phyloP scores from a whole-genome alignment of 2,888 invertebrate species.

The Gandaritis pyraliata region DNA sequence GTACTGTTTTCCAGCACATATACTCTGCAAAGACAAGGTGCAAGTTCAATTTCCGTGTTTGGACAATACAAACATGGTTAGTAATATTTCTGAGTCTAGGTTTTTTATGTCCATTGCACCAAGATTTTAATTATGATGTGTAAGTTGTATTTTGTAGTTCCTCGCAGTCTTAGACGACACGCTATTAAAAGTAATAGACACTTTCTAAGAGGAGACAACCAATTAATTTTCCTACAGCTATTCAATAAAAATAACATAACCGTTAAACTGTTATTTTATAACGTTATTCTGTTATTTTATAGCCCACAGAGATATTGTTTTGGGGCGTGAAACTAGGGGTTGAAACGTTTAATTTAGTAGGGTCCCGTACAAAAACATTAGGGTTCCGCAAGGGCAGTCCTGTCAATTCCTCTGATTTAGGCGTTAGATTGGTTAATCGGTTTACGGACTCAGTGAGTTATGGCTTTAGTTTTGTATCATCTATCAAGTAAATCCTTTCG shows the following conservation, averaged over 20 bases:
- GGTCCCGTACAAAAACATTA: constrained; percentile 57
- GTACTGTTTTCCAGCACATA: too few species aligned
- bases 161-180: not conserved
- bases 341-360: constrained; percentile 48
- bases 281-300: constrained; percentile 45
- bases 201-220: constrained; percentile 15
- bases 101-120: too few species aligned
- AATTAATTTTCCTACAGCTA: constrained; percentile 34
- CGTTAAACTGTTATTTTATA: constrained; percentile 53
- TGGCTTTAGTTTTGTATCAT: constrained; percentile 34
- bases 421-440: constrained; percentile 39
- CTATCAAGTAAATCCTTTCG: constrained; percentile 45
- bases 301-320: constrained; percentile 57
- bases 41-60: too few species aligned
- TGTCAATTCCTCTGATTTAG: constrained; percentile 53
- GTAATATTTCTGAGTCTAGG: too few species aligned
- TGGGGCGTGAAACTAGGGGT: constrained; percentile 51
- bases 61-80: too few species aligned
- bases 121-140: too few species aligned
- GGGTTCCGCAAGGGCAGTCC: constrained; percentile 43
- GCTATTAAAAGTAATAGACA: constrained; percentile 18
- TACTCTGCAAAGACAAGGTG: too few species aligned
- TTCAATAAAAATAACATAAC: constrained; percentile 43
- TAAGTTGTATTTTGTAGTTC: not conserved
- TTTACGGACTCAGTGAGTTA: constrained; percentile 35